These are phyloP conservation scores for Sciurus carolinensis DNA, from an alignment of 2,797 vertebrate genomes.

Conservation along the genomic window DNA sequence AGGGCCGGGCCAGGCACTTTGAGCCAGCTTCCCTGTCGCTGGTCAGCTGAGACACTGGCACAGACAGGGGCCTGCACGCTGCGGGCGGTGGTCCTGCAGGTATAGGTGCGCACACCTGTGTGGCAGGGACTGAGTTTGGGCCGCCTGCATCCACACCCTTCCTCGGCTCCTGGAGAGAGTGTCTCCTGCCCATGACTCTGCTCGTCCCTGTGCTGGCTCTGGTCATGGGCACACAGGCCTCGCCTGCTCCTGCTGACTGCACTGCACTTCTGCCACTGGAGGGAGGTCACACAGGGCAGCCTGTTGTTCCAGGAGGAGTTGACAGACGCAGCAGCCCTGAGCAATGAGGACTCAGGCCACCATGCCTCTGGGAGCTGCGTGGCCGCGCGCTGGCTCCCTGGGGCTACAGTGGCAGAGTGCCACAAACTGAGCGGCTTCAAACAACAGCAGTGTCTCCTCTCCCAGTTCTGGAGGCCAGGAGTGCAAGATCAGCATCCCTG, in stretches of 20 bases:
- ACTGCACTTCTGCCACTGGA: fast-evolving
- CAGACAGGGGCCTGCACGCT: fast-evolving
- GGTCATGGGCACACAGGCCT: fast-evolving
- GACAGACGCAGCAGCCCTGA: not conserved
- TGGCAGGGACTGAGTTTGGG: fast-evolving
- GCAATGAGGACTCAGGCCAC: not conserved
- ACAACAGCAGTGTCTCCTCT: not conserved
- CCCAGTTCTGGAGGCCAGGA: not conserved
- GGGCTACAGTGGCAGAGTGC: not conserved
- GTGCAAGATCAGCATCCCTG: fast-evolving
- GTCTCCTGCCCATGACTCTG: not conserved
- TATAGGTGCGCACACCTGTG: not conserved
- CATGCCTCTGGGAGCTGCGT: not conserved
- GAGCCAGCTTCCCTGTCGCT: not conserved
- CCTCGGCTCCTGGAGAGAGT: not conserved
- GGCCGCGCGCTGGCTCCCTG: fast-evolving
- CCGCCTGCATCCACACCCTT: not conserved
- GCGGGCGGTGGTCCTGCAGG: fast-evolving
- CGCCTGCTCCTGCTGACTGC: fast-evolving
- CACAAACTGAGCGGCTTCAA: not conserved
- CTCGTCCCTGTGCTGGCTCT: fast-evolving
- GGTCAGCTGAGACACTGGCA: fast-evolving
- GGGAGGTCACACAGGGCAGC: fast-evolving
- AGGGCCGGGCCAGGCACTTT: too few species aligned
- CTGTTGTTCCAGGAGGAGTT: not conserved